phyloP scores from a whole-genome alignment of 2,113 vertebrate genomes.

The Tragelaphus buxtoni region DNA sequence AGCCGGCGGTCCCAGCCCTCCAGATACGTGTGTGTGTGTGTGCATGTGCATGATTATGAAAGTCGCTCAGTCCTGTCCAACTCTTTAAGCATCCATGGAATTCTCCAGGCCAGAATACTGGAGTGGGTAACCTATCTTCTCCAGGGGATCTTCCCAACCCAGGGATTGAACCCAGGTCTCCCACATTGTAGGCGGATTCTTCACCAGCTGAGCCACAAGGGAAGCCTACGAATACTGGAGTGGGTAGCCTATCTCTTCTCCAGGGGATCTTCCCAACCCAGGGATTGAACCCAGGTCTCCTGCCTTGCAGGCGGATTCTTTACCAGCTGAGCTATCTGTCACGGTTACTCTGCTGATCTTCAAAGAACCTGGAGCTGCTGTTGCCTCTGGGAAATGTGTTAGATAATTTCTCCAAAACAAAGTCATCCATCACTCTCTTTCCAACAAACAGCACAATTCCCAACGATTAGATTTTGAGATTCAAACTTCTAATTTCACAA shows the following conservation, averaged over 20 bases:
- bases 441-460: neutral
- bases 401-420: neutral
- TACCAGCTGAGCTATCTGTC: neutral
- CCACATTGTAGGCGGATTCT: neutral
- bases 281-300: neutral
- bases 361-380: neutral
- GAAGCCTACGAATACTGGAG: neutral
- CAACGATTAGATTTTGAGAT: neutral
- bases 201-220: neutral
- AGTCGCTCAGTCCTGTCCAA: no score
- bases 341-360: accelerated
- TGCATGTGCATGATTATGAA: no score
- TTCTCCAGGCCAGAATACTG: neutral
- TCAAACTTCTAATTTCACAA: neutral
- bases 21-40: no score
- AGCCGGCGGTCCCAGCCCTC: no score
- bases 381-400: neutral
- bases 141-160: neutral
- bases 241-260: neutral
- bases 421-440: neutral
- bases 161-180: neutral
- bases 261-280: neutral
- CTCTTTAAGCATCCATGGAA: no score
- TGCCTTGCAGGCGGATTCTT: neutral
- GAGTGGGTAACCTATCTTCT: neutral